Evolutionary conservation across 1,140 invertebrate species (phyloP).

Genomic region (Calliphora vicina): DNA sequence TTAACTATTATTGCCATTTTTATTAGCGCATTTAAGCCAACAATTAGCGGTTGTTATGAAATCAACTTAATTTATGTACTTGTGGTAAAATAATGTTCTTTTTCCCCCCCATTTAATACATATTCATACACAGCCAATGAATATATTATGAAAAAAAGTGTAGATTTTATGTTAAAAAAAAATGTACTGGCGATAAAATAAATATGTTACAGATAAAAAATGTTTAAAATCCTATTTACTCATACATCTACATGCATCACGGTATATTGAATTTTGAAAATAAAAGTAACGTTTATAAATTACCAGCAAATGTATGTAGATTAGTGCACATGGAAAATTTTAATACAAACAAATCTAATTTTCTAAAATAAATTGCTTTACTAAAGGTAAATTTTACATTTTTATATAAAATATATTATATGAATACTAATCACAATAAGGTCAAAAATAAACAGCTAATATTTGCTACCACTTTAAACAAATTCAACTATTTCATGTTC

Average conservation of each 20-base stretch:
- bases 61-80: conserved; percentile 21
- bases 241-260: too few species aligned
- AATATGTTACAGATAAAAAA: not conserved
- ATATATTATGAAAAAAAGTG: not conserved
- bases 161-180: not conserved
- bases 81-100: not conserved
- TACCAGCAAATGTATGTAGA: too few species aligned
- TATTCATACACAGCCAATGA: not conserved
- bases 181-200: not conserved
- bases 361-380: not conserved
- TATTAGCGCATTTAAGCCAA: conserved; percentile 32
- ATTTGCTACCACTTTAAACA: too few species aligned
- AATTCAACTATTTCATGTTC: too few species aligned
- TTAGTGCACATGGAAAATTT: not conserved
- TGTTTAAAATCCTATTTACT: not conserved
- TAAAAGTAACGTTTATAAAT: not conserved
- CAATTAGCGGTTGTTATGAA: conserved; percentile 31
- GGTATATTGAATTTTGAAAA: not conserved
- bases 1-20: conserved; percentile 30
- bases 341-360: not conserved
- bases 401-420: too few species aligned
- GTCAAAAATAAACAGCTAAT: too few species aligned
- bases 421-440: too few species aligned
- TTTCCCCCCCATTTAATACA: not conserved
- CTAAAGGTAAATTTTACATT: too few species aligned